phyloP scores from a whole-genome alignment of 2,888 invertebrate species.

The Shargacucullia verbasci region DNA sequence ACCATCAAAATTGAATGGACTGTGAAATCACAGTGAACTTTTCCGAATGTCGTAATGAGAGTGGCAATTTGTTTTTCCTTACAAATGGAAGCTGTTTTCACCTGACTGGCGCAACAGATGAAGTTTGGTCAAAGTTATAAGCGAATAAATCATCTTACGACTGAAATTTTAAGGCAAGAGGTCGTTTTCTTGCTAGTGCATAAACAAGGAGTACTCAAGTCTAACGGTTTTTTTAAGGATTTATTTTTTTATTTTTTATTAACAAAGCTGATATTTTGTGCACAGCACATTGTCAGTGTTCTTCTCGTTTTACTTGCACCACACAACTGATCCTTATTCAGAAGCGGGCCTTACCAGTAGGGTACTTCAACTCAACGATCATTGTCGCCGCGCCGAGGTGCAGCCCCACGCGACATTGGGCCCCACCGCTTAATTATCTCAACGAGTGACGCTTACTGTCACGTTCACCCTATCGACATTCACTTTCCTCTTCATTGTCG shows the following conservation, averaged over 20 bases:
- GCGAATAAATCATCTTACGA: slow-evolving; percentile 31
- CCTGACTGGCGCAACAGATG: slow-evolving; percentile 82
- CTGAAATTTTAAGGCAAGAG: slow-evolving; percentile 3
- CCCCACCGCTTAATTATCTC: slow-evolving; percentile 76
- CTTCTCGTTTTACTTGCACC: slow-evolving; percentile 54
- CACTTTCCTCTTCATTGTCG: slow-evolving; percentile 60
- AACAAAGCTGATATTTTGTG: too few relatives aligned
- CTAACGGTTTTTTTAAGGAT: too few relatives aligned
- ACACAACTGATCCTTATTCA: slow-evolving; percentile 62
- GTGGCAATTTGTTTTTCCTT: slow-evolving; percentile 82
- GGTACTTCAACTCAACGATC: slow-evolving; percentile 78
- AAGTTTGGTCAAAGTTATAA: slow-evolving; percentile 65
- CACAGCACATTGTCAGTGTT: not conserved
- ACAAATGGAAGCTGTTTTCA: slow-evolving; percentile 79
- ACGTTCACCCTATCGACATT: slow-evolving; percentile 61
- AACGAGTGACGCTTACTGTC: slow-evolving; percentile 64
- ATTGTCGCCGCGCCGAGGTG: slow-evolving; percentile 71
- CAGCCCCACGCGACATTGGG: slow-evolving; percentile 61
- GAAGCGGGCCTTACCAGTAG: slow-evolving; percentile 69
- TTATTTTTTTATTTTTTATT: too few relatives aligned
- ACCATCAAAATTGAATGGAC: slow-evolving; percentile 74
- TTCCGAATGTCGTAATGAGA: slow-evolving; percentile 80
- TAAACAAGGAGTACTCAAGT: not conserved
- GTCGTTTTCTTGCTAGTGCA: not conserved
- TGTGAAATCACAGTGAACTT: slow-evolving; percentile 78